Conservation (phyloP, 2,888 invertebrate species). For the Lithosia quadra region DNA sequence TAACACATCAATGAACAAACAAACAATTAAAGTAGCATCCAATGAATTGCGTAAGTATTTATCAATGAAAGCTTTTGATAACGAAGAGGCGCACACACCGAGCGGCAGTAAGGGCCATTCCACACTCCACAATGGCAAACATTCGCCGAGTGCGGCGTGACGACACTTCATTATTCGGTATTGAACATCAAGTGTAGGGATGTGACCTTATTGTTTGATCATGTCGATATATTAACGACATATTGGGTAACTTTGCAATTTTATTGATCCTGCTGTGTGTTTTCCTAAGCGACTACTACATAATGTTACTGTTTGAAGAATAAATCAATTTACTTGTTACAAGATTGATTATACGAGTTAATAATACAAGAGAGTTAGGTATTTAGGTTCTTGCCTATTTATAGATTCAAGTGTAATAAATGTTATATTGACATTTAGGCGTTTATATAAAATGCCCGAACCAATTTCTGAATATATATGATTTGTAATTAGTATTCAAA, state of each 20-base stretch:
- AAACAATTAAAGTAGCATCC: conserved; percentile 30
- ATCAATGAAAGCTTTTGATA: conserved; percentile 46
- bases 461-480: too few relatives aligned
- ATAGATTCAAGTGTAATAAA: too few relatives aligned
- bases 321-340: too few relatives aligned
- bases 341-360: too few relatives aligned
- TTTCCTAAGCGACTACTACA: too few relatives aligned
- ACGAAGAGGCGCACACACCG: conserved; percentile 55
- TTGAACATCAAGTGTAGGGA: conserved; percentile 66
- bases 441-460: background rate
- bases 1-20: conserved; percentile 14
- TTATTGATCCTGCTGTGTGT: too few relatives aligned
- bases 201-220: conserved; percentile 29
- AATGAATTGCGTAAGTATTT: conserved; percentile 40
- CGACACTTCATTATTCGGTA: conserved; percentile 82
- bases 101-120: conserved; percentile 55
- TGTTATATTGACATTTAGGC: background rate
- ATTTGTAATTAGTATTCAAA: background rate
- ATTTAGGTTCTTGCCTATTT: too few relatives aligned
- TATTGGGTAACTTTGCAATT: too few relatives aligned
- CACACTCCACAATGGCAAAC: conserved; percentile 59
- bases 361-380: too few relatives aligned
- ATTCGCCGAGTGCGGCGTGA: conserved; percentile 71
- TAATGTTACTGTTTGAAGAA: too few relatives aligned
- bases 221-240: conserved; percentile 3